phyloP scores from a whole-genome alignment of 1,140 invertebrate genomes.

The Drosophila obscura region DNA sequence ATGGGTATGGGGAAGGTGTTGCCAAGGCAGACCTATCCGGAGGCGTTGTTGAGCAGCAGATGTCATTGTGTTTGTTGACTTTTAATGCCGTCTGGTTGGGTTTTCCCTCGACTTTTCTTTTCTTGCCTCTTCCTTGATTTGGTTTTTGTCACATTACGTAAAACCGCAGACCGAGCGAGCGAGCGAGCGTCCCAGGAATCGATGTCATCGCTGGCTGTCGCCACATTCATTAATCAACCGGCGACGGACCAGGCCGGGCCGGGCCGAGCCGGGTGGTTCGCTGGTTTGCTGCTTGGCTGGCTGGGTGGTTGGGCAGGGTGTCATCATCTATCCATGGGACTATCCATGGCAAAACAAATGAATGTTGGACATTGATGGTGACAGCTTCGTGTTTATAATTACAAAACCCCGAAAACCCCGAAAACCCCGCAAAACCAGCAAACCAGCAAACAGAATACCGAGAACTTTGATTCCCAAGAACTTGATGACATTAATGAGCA shows the following conservation, averaged over 20 bases:
- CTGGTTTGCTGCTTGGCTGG: neutral
- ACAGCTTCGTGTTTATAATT: slow-evolving; percentile 61
- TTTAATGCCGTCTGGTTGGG: slow-evolving; percentile 50
- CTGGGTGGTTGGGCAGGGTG: slow-evolving; percentile 10
- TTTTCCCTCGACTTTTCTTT: slow-evolving; percentile 17
- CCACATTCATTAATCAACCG: slow-evolving; percentile 60
- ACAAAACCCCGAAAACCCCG: slow-evolving; percentile 40
- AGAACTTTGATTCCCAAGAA: slow-evolving; percentile 54
- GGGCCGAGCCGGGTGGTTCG: neutral
- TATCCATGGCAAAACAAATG: slow-evolving; percentile 41
- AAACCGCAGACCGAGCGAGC: slow-evolving; percentile 30
- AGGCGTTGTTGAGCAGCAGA: slow-evolving; percentile 38
- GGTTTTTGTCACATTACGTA: slow-evolving; percentile 37
- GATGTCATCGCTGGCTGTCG: slow-evolving; percentile 53
- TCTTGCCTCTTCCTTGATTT: neutral
- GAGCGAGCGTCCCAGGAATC: slow-evolving; percentile 28
- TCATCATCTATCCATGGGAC: slow-evolving; percentile 37
- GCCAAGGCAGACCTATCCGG: neutral
- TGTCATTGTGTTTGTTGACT: slow-evolving; percentile 53
- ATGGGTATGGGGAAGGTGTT: neutral
- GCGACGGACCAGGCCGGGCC: neutral
- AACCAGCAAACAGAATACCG: slow-evolving; percentile 39
- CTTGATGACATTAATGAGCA: slow-evolving; percentile 53
- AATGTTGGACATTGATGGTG: slow-evolving; percentile 56
- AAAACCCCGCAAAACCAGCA: neutral